Conservation (phyloP, 1,140 invertebrate species). For the Bombus breviceps region DNA sequence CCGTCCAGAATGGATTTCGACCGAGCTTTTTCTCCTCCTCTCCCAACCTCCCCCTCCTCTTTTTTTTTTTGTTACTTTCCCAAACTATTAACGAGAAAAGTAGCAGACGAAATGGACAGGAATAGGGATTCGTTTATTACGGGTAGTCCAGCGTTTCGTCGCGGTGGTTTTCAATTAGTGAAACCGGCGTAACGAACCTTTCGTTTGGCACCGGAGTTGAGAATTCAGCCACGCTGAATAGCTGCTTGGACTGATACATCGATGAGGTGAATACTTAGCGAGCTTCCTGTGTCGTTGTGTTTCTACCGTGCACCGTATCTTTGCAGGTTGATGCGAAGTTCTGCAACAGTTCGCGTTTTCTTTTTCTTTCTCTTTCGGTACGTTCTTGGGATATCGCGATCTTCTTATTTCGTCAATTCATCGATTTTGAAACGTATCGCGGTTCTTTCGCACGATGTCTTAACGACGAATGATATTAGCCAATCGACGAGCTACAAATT, state of each 20-base stretch:
- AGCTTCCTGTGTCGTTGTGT: not conserved
- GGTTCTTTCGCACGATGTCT: too few relatives aligned
- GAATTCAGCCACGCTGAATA: not conserved
- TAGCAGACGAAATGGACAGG: not conserved
- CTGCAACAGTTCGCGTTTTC: too few relatives aligned
- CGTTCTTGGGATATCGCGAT: too few relatives aligned
- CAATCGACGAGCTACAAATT: too few relatives aligned
- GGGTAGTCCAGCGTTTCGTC: not conserved
- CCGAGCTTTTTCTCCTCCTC: not conserved
- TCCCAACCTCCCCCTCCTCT: rapidly evolving
- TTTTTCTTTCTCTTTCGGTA: too few relatives aligned
- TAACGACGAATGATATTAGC: too few relatives aligned
- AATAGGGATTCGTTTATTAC: not conserved
- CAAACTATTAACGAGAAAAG: constrained; percentile 3
- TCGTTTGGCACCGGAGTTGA: not conserved
- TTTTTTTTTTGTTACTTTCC: not conserved
- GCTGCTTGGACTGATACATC: not conserved
- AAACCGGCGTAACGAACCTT: not conserved
- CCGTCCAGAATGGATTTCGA: not conserved
- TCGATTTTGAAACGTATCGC: too few relatives aligned
- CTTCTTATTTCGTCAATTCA: too few relatives aligned
- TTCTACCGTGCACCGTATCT: too few relatives aligned
- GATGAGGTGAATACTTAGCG: not conserved
- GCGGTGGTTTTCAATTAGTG: not conserved
- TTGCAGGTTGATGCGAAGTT: too few relatives aligned